A percentile compares a stretch with the other conserved stretches of the same genome.
These are phyloP conservation scores for Oligia latruncula DNA, from an alignment of 2,888 invertebrate genomes.

Conservation along the genomic window DNA sequence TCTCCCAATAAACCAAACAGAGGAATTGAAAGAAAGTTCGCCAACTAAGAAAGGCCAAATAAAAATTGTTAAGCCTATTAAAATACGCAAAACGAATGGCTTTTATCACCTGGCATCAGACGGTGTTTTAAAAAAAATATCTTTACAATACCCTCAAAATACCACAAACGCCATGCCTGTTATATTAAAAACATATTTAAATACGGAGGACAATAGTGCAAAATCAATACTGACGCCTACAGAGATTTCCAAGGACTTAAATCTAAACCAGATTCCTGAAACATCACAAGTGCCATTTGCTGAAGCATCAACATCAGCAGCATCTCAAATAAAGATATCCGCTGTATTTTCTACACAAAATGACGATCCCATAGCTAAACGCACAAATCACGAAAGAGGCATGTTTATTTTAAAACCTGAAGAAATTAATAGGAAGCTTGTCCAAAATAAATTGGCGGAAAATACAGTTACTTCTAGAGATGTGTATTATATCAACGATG, in stretches of 20 bases:
- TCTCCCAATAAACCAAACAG: slow-evolving; percentile 42
- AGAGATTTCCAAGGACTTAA: neutral
- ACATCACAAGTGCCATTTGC: slow-evolving; percentile 55
- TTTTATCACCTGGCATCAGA: slow-evolving; percentile 78
- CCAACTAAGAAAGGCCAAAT: slow-evolving; percentile 48
- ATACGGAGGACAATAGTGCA: neutral
- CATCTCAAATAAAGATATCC: slow-evolving; percentile 76
- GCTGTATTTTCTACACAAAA: slow-evolving; percentile 66
- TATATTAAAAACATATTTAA: slow-evolving; percentile 27
- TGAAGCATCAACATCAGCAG: slow-evolving; percentile 64
- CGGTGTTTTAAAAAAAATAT: slow-evolving; percentile 66
- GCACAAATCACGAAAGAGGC: slow-evolving; percentile 67
- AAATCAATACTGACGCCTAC: slow-evolving; percentile 12
- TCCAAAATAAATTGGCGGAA: slow-evolving; percentile 44
- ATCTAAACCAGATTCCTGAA: slow-evolving; percentile 4
- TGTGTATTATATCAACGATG: neutral
- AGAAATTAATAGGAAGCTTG: slow-evolving; percentile 82
- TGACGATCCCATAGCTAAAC: slow-evolving; percentile 35
- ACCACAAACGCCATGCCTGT: slow-evolving; percentile 21
- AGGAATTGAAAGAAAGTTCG: slow-evolving; percentile 37
- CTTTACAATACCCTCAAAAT: slow-evolving; percentile 40
- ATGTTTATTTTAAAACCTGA: slow-evolving; percentile 86
- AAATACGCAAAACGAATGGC: slow-evolving; percentile 79
- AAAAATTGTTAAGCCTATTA: slow-evolving; percentile 82
- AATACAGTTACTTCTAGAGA: neutral